Evolutionary conservation across 2,797 vertebrate species (phyloP).

Genomic region (Syndactyla subalaris): DNA sequence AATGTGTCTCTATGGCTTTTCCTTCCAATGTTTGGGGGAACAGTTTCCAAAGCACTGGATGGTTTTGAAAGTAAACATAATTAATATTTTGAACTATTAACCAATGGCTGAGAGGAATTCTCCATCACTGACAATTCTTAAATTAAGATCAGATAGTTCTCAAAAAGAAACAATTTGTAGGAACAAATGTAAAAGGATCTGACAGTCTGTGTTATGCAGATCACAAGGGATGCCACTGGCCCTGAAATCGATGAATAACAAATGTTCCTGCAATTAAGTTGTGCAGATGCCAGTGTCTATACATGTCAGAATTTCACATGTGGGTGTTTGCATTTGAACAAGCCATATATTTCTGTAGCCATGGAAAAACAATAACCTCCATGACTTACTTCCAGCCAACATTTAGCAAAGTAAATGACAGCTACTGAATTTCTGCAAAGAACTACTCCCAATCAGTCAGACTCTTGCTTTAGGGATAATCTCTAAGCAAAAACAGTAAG

Average conservation of each 20-base stretch:
- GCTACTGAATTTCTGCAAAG: background rate
- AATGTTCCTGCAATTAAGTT: background rate
- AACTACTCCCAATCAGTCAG: background rate
- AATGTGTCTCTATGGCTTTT: background rate
- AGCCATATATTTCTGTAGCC: background rate
- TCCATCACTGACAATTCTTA: background rate
- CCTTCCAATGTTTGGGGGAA: background rate
- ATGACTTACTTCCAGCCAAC: background rate
- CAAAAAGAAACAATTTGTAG: background rate
- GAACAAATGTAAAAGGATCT: background rate
- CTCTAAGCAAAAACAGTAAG: background rate
- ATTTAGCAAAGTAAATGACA: background rate
- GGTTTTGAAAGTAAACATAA: background rate
- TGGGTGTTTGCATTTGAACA: background rate
- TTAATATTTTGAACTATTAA: background rate
- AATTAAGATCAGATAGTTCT: constrained; percentile 6
- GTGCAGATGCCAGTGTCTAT: background rate
- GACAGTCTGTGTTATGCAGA: background rate
- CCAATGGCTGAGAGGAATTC: background rate
- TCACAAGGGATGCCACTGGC: background rate
- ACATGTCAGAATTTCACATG: background rate
- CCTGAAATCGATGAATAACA: background rate
- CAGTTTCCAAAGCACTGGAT: background rate
- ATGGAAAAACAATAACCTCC: background rate
- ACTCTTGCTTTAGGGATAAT: background rate